Conservation (phyloP, 2,888 invertebrate genomes). For the Lasioglossum oenotherae region DNA sequence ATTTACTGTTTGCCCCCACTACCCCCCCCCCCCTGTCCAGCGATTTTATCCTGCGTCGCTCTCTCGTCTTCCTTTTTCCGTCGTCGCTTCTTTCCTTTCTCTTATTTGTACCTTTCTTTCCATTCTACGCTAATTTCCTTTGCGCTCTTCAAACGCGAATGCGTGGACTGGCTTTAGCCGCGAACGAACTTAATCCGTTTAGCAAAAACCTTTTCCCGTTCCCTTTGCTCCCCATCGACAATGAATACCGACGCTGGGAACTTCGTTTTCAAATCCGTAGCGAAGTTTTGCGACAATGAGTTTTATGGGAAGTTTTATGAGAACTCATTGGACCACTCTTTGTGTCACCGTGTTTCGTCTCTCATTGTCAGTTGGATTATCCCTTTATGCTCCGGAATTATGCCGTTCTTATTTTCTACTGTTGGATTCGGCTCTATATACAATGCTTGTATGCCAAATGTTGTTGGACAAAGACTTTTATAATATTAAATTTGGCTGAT, state of each 20-base stretch:
- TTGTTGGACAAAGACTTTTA: neutral
- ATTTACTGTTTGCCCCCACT: slow-evolving; percentile 54
- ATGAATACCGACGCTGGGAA: neutral
- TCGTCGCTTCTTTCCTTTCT: slow-evolving; percentile 31
- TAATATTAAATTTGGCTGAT: neutral
- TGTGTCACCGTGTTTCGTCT: neutral
- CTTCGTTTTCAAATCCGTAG: neutral
- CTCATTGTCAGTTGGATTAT: neutral
- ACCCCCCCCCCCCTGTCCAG: slow-evolving; percentile 14
- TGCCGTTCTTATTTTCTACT: neutral
- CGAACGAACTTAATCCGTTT: slow-evolving; percentile 40
- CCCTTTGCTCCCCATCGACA: neutral
- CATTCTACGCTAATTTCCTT: slow-evolving; percentile 48
- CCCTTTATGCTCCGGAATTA: neutral
- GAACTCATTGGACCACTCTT: neutral
- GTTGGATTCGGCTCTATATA: neutral
- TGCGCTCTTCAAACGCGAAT: slow-evolving; percentile 36
- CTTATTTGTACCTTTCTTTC: slow-evolving; percentile 33
- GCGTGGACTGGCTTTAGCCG: slow-evolving; percentile 9
- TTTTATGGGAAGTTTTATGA: neutral
- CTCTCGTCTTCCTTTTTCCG: slow-evolving; percentile 6
- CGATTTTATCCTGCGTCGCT: slow-evolving; percentile 30
- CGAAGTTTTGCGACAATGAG: neutral
- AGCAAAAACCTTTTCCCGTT: neutral
- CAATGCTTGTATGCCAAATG: neutral